Percentiles rank a stretch among this genome's conserved stretches.
phyloP scores from a whole-genome alignment of 2,113 vertebrate genomes.

The Casuarius casuarius region DNA sequence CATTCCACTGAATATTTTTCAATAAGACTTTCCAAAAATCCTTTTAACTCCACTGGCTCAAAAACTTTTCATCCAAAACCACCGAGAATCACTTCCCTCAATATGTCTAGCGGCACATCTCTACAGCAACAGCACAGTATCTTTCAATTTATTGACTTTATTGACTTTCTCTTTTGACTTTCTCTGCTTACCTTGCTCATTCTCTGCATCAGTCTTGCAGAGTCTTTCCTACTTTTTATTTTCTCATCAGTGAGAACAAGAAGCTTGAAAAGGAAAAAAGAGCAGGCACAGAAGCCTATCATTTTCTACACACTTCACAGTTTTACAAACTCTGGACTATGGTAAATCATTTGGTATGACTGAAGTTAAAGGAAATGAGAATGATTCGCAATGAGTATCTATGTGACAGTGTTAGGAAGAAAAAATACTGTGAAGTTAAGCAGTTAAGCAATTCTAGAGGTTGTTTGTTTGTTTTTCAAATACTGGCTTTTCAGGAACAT shows the following conservation, averaged over 20 bases:
- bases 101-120: fast-evolving
- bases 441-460: neutral
- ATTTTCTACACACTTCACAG: neutral
- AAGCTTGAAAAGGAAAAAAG: neutral
- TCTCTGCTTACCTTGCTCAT: neutral
- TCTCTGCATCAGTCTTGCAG: neutral
- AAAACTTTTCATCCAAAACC: neutral
- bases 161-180: neutral
- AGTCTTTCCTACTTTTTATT: neutral
- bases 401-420: neutral
- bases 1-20: neutral
- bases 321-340: neutral
- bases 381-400: neutral
- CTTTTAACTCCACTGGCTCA: neutral
- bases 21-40: neutral
- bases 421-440: neutral
- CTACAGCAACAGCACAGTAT: neutral
- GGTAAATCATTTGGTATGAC: neutral
- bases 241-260: neutral
- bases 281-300: neutral
- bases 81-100: neutral
- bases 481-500: neutral
- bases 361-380: neutral
- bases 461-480: neutral
- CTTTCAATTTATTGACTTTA: neutral